Percentiles rank a stretch among this genome's conserved stretches.
Conservation (phyloP, 1,140 invertebrate species). For the Acromyrmex heyeri region DNA sequence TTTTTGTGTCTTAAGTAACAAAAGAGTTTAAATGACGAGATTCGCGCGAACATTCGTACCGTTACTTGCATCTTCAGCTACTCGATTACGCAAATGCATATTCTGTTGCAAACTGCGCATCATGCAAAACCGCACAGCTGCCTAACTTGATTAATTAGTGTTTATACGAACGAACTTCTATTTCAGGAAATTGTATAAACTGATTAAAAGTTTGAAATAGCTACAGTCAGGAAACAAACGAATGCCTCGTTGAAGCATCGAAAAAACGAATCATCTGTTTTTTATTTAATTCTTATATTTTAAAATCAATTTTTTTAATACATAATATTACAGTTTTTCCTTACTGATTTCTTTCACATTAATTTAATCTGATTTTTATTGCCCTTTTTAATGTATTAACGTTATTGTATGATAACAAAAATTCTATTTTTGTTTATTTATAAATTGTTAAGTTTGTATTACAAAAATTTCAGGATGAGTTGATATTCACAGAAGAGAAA, state of each 20-base stretch:
- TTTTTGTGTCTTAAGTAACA: neutral
- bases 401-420: too few species aligned
- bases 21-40: constrained; percentile 52
- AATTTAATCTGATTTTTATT: neutral
- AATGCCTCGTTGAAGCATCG: neutral
- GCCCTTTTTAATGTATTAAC: too few species aligned
- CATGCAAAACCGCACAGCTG: constrained; percentile 31
- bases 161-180: constrained; percentile 66
- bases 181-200: constrained; percentile 70
- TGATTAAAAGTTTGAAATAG: constrained; percentile 74
- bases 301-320: neutral
- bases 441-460: neutral
- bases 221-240: constrained; percentile 41
- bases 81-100: constrained; percentile 60
- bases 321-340: neutral
- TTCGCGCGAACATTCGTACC: constrained; percentile 6
- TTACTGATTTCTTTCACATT: neutral
- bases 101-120: constrained; percentile 58
- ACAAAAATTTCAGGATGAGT: constrained; percentile 13
- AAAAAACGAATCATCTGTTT: constrained; percentile 55
- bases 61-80: constrained; percentile 30
- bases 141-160: constrained; percentile 69
- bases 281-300: constrained; percentile 3
- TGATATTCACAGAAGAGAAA: constrained; percentile 44
- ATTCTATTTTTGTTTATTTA: too few species aligned